Percentiles rank a stretch among this genome's conserved stretches.
Evolutionary conservation across 2,888 invertebrate genomes (phyloP).

Genomic region (Drosophila merina): DNA sequence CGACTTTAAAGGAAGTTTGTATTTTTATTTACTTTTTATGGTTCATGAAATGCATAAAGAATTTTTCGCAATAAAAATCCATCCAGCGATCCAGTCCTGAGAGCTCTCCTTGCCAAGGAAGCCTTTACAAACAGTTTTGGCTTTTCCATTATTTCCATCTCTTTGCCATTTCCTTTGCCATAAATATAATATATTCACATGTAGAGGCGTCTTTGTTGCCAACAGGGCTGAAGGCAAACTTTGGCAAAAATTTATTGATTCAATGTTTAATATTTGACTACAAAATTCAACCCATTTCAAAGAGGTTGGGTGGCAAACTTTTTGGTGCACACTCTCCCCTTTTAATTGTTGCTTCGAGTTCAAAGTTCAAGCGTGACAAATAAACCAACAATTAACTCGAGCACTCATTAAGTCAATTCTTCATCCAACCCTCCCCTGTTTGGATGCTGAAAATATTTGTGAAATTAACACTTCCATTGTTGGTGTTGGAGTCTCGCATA

Average conservation of each 20-base stretch:
- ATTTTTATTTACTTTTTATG: constrained; percentile 48
- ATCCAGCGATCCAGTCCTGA: constrained; percentile 4
- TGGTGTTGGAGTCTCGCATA: constrained; percentile 43
- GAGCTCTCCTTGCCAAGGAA: neutral
- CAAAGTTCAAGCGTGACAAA: constrained; percentile 77
- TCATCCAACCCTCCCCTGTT: constrained; percentile 4
- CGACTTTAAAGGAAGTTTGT: constrained; percentile 25
- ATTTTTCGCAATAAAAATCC: constrained; percentile 21
- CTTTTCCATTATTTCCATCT: constrained; percentile 21
- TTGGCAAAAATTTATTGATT: constrained; percentile 21
- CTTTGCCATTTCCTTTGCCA: constrained; percentile 7
- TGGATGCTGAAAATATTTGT: constrained; percentile 51
- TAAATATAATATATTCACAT: constrained; percentile 10
- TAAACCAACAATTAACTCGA: constrained; percentile 73
- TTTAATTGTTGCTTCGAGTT: constrained; percentile 64
- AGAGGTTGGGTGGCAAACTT: constrained; percentile 38
- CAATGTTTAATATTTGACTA: constrained; percentile 18
- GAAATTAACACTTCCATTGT: constrained; percentile 73
- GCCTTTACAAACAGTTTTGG: constrained; percentile 22
- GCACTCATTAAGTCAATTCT: constrained; percentile 59
- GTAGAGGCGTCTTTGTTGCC: constrained; percentile 2
- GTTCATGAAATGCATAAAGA: constrained; percentile 7
- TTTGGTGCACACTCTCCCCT: constrained; percentile 24
- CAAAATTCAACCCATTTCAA: constrained; percentile 12
- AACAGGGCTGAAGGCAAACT: constrained; percentile 12